phyloP scores from a whole-genome alignment of 1,140 invertebrate genomes.

The Heliconius melpomene region DNA sequence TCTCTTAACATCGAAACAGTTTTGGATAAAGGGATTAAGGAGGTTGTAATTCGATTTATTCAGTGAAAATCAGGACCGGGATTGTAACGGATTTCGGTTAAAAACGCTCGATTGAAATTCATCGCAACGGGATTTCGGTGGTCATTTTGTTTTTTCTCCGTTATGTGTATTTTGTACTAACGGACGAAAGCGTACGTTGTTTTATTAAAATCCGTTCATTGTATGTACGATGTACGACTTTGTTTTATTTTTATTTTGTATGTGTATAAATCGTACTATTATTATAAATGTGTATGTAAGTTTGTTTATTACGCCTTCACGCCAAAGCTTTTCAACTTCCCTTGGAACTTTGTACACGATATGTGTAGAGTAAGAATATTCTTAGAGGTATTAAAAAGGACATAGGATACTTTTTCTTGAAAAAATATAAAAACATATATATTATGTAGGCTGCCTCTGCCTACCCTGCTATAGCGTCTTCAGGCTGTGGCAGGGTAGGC shows the following conservation, averaged over 20 bases:
- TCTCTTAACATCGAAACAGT: constrained; percentile 39
- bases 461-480: too few species aligned
- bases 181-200: not conserved
- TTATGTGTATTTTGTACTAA: not conserved
- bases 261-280: too few species aligned
- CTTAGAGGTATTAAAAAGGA: too few species aligned
- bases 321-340: too few species aligned
- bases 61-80: constrained; percentile 26
- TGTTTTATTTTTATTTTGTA: not conserved
- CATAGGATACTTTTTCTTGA: too few species aligned
- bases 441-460: too few species aligned
- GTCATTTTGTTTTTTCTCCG: not conserved
- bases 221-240: not conserved
- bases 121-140: not conserved
- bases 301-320: too few species aligned
- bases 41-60: constrained; percentile 37
- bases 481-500: too few species aligned
- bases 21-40: constrained; percentile 39
- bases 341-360: too few species aligned
- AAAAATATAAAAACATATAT: too few species aligned
- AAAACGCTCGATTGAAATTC: constrained; percentile 19
- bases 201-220: not conserved
- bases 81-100: constrained; percentile 23
- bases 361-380: too few species aligned
- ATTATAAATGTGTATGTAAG: too few species aligned